Percentiles rank a stretch among this genome's conserved stretches.
phyloP scores from a whole-genome alignment of 2,113 vertebrate species.

The Anthoscopus minutus region DNA sequence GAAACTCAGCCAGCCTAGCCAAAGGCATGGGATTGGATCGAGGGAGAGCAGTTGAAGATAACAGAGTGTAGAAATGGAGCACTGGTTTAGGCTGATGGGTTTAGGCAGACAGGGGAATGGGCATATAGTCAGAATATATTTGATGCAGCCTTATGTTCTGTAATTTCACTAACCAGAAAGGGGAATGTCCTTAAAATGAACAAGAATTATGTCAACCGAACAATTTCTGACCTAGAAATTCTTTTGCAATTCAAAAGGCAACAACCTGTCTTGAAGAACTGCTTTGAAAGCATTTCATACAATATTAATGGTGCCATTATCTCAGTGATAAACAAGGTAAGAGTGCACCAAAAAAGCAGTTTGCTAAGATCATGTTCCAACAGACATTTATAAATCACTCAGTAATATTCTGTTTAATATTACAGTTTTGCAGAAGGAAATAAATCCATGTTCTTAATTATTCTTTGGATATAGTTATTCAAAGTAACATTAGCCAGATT shows the following conservation, averaged over 20 bases:
- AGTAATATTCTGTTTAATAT: neutral
- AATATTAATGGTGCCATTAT: neutral
- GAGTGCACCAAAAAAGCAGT: neutral
- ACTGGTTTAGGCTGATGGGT: neutral
- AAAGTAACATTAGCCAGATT: neutral
- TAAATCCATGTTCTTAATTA: neutral
- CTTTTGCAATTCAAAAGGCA: neutral
- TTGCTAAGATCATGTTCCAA: neutral
- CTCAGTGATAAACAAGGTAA: neutral
- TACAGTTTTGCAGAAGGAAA: neutral
- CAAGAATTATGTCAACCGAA: neutral
- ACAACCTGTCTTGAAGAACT: neutral
- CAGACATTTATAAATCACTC: neutral
- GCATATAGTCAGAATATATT: neutral
- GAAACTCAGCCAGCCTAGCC: neutral
- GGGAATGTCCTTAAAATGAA: neutral
- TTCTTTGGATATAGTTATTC: neutral
- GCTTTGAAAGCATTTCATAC: neutral
- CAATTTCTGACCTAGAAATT: neutral
- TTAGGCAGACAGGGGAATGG: accelerated
- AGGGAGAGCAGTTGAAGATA: neutral
- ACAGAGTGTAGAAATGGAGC: neutral
- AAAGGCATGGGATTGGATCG: neutral
- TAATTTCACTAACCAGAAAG: neutral
- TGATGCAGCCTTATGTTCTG: neutral